Evolutionary conservation across 2,888 invertebrate genomes (phyloP).

Genomic region (Epinotia nisella): DNA sequence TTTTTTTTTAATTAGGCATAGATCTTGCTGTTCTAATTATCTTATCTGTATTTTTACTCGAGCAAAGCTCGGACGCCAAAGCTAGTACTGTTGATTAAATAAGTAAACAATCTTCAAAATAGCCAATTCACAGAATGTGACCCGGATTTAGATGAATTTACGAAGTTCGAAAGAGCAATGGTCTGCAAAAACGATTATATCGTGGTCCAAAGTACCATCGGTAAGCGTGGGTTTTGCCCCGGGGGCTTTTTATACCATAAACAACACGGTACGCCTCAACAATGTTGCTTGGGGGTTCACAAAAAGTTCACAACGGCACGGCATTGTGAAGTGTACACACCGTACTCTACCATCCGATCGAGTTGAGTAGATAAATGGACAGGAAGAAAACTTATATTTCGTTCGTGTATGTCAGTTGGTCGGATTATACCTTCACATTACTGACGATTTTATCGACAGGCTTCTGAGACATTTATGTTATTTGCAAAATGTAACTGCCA

Average conservation of each 20-base stretch:
- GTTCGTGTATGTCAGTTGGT: too few species aligned
- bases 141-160: slow-evolving; percentile 21
- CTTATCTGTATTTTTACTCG: too few species aligned
- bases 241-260: background rate
- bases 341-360: too few species aligned
- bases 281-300: background rate
- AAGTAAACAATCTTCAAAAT: background rate
- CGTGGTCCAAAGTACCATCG: slow-evolving; percentile 19
- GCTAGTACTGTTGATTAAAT: background rate
- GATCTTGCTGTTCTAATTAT: too few species aligned
- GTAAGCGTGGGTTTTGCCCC: slow-evolving; percentile 28
- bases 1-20: too few species aligned
- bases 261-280: background rate
- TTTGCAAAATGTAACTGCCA: too few species aligned
- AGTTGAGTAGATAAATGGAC: too few species aligned
- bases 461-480: too few species aligned
- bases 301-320: slow-evolving; percentile 4
- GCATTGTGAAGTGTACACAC: background rate
- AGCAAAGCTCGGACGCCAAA: too few species aligned
- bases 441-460: too few species aligned
- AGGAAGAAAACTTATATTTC: too few species aligned
- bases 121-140: slow-evolving; percentile 1
- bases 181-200: slow-evolving; percentile 23
- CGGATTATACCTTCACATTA: too few species aligned
- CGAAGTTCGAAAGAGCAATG: slow-evolving; percentile 13